These are phyloP conservation scores for Rhadinocentrus ornatus DNA, from an alignment of 2,797 vertebrate species.

Conservation along the genomic window DNA sequence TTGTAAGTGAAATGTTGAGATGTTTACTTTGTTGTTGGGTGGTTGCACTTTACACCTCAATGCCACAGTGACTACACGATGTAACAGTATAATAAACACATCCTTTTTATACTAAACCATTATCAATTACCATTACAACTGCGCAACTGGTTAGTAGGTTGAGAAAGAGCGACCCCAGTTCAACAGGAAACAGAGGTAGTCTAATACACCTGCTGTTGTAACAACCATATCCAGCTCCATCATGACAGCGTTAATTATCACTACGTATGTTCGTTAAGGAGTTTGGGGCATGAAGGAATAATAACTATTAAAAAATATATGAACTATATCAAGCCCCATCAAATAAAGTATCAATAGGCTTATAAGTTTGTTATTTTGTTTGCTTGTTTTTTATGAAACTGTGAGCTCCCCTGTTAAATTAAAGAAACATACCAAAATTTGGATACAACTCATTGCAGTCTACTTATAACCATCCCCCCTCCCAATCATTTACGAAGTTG, in stretches of 20 bases:
- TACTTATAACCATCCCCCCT: neutral
- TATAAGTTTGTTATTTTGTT: too few species aligned
- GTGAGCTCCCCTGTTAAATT: neutral
- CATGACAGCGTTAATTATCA: neutral
- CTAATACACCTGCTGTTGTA: slow-evolving; percentile 33
- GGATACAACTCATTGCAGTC: neutral
- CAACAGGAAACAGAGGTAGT: neutral
- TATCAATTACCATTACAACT: neutral
- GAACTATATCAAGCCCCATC: neutral
- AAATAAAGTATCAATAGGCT: too few species aligned
- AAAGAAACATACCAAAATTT: neutral
- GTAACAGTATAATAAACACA: neutral
- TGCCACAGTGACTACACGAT: neutral
- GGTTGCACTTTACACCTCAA: too few species aligned
- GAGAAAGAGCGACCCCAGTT: neutral
- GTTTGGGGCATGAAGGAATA: neutral
- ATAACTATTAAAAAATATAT: neutral
- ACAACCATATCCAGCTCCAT: slow-evolving; percentile 1
- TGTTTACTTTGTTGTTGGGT: too few species aligned
- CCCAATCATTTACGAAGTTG: slow-evolving; percentile 32
- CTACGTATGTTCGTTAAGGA: neutral
- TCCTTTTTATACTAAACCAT: neutral
- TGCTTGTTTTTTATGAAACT: neutral
- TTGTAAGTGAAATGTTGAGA: too few species aligned
- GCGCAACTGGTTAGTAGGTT: neutral